Percentiles rank a stretch among this genome's conserved stretches.
Conservation (phyloP, 2,888 invertebrate genomes). For the Hirtodrosophila histrioides region DNA sequence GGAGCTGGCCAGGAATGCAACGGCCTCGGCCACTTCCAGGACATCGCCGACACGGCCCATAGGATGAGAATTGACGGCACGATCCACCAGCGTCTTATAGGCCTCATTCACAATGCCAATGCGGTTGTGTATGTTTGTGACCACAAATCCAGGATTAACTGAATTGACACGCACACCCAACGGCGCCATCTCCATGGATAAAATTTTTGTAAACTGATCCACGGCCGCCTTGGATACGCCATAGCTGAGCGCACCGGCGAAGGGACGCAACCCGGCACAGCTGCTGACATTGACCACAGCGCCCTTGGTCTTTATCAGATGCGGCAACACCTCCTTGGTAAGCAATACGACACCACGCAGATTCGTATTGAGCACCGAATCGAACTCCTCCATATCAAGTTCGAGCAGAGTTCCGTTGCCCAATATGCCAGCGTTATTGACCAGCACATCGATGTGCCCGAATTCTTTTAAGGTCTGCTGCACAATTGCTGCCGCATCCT, state of each 20-base stretch:
- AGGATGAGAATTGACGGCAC: constrained; percentile 93
- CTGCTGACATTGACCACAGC: constrained; percentile 97
- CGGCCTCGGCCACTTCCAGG: constrained; percentile 93
- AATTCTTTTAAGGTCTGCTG: constrained; percentile 89
- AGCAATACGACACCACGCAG: constrained; percentile 90
- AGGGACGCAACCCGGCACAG: constrained; percentile 93
- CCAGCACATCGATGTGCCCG: constrained; percentile 88
- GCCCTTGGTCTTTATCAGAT: constrained; percentile 91
- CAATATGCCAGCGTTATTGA: constrained; percentile 94
- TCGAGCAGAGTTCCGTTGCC: constrained; percentile 91
- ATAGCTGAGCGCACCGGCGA: constrained; percentile 94
- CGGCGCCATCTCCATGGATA: constrained; percentile 91
- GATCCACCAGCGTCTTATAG: constrained; percentile 91
- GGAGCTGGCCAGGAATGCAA: constrained; percentile 94
- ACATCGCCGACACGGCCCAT: constrained; percentile 92
- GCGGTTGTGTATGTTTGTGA: constrained; percentile 92
- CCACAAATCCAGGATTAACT: constrained; percentile 95
- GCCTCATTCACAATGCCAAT: constrained; percentile 89
- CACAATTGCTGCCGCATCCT: constrained; percentile 88
- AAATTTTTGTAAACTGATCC: constrained; percentile 95
- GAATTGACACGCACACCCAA: constrained; percentile 94
- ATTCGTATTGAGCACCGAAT: constrained; percentile 93
- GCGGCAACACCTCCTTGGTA: constrained; percentile 92
- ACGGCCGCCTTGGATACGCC: constrained; percentile 96
- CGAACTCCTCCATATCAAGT: constrained; percentile 92